Evolutionary conservation across 2,113 vertebrate species (phyloP).

Genomic region (Amblyornis subalaris): DNA sequence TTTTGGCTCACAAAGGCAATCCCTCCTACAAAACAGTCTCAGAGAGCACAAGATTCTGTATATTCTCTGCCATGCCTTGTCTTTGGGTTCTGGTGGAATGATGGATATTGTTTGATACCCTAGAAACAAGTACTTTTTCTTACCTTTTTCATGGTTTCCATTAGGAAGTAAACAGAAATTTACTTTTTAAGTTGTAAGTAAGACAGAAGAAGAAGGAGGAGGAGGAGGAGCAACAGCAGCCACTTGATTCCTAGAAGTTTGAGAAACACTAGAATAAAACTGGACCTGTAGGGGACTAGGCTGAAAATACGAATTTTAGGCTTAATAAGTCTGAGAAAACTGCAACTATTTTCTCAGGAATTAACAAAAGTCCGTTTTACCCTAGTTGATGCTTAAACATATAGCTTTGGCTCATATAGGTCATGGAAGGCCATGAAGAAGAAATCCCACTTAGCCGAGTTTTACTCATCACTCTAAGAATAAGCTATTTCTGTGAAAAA

Average conservation of each 20-base stretch:
- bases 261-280: background rate
- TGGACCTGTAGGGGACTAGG: background rate
- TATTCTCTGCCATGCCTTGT: background rate
- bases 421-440: background rate
- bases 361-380: background rate
- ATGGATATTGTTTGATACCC: background rate
- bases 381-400: rapidly evolving
- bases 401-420: background rate
- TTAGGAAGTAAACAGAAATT: background rate
- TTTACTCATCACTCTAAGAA: background rate
- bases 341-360: background rate
- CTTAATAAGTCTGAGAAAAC: background rate
- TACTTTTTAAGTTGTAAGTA: background rate
- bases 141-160: background rate
- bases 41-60: background rate
- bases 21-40: background rate
- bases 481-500: background rate
- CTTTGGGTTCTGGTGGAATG: background rate
- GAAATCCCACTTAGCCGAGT: background rate
- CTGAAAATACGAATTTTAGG: background rate
- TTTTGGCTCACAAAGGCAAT: background rate
- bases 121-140: background rate
- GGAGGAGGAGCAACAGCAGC: background rate
- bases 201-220: background rate
- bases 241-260: background rate